These are phyloP conservation scores for Malacoctenus gilli DNA, from an alignment of 2,797 vertebrate species.

Conservation along the genomic window DNA sequence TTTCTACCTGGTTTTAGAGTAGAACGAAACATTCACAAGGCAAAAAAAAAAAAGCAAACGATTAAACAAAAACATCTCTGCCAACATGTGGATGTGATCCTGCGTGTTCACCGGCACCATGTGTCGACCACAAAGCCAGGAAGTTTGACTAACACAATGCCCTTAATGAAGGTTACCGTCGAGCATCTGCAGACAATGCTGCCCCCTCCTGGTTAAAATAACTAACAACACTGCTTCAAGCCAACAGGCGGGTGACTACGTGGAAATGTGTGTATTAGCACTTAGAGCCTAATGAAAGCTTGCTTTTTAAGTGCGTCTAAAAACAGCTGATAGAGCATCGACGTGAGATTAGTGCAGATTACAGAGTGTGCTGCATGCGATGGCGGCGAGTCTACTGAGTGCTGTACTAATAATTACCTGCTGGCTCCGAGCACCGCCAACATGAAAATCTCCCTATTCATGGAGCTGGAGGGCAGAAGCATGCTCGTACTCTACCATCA, in stretches of 20 bases:
- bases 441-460: conserved; percentile 83
- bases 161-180: conserved; percentile 23
- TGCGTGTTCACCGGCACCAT: conserved; percentile 13
- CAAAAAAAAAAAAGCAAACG: conserved; percentile 34
- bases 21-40: conserved; percentile 28
- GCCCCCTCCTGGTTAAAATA: conserved; percentile 55
- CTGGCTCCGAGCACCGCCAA: conserved; percentile 63
- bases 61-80: too few species aligned
- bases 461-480: conserved; percentile 79
- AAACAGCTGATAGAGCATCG: conserved; percentile 37
- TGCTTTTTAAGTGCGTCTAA: conserved; percentile 20
- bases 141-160: conserved; percentile 25
- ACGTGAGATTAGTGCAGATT: conserved; percentile 49
- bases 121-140: conserved; percentile 44
- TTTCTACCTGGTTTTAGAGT: conserved; percentile 42
- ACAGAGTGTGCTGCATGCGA: conserved; percentile 67
- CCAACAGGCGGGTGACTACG: conserved; percentile 59
- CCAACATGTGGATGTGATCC: conserved; percentile 19
- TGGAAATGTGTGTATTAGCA: conserved; percentile 16
- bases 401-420: conserved; percentile 39
- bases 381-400: conserved; percentile 46
- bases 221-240: conserved; percentile 53
- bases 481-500: conserved; percentile 84
- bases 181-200: conserved; percentile 45
- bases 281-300: conserved; percentile 36